Evolutionary conservation across 2,888 invertebrate species (phyloP).

Genomic region (Leptothorax acervorum): DNA sequence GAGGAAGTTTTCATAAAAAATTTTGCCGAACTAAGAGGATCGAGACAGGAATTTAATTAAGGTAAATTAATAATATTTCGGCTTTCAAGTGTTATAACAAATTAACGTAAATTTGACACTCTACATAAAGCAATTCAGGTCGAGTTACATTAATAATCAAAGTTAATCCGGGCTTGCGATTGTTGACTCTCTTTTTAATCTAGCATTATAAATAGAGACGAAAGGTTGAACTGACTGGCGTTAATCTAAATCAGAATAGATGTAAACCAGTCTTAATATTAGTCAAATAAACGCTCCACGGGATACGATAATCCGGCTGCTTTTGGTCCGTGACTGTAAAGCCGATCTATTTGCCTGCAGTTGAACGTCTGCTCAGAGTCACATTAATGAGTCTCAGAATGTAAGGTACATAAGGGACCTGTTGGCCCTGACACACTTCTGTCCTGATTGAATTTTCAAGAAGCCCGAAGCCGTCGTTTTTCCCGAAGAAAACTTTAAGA

Average conservation of each 20-base stretch:
- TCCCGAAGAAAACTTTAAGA: not conserved
- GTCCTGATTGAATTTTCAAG: conserved; percentile 29
- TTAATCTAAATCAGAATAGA: conserved; percentile 23
- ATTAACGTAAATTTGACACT: not conserved
- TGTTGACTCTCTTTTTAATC: not conserved
- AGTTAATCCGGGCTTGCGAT: not conserved
- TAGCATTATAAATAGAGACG: conserved; percentile 12
- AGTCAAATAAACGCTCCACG: conserved; percentile 31
- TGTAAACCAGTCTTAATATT: conserved; percentile 19
- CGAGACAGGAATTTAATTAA: not conserved
- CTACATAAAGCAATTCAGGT: not conserved
- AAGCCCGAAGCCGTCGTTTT: not conserved
- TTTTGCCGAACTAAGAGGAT: not conserved
- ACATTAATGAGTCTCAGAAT: conserved; percentile 40
- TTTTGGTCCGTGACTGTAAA: conserved; percentile 20
- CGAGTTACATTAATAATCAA: conserved; percentile 8
- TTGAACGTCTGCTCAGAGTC: conserved; percentile 36
- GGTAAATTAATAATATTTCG: not conserved
- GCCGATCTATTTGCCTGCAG: conserved; percentile 22
- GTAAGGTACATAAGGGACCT: not conserved
- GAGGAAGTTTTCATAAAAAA: not conserved
- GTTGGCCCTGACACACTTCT: conserved; percentile 32
- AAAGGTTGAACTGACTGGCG: not conserved
- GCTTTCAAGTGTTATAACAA: not conserved
- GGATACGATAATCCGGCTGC: conserved; percentile 19